Evolutionary conservation across 2,113 vertebrate genomes (phyloP).

Genomic region (Sebastes schlegelii): DNA sequence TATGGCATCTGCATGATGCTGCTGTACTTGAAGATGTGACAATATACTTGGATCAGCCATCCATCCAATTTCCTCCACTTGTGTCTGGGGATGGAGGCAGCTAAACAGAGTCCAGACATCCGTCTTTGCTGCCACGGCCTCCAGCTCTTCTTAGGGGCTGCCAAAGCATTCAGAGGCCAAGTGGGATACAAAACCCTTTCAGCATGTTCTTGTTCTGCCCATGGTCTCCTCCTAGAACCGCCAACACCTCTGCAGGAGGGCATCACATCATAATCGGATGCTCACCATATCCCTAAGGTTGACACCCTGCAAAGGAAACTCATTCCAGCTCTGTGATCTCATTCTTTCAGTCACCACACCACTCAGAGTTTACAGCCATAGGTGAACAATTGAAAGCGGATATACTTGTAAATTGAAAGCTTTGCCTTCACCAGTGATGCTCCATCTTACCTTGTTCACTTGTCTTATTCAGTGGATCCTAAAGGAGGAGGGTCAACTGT

Average conservation of each 20-base stretch:
- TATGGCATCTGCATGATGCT: not conserved
- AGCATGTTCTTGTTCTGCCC: not conserved
- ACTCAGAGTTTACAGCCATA: not conserved
- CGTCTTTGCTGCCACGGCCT: not conserved
- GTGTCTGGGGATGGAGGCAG: not conserved
- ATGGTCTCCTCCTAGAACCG: not conserved
- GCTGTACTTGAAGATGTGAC: not conserved
- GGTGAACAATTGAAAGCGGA: not conserved
- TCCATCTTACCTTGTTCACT: not conserved
- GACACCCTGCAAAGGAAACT: not conserved
- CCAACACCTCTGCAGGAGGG: not conserved
- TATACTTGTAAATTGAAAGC: not conserved
- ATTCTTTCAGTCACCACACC: not conserved
- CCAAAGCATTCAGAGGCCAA: not conserved
- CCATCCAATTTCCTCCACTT: not conserved
- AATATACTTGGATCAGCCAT: not conserved
- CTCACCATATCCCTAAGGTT: not conserved
- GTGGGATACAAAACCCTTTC: not conserved
- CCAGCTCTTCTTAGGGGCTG: not conserved
- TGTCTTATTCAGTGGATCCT: not conserved
- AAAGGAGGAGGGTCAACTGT: not conserved
- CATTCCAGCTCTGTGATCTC: not conserved
- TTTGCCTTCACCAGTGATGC: too few relatives aligned
- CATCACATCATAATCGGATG: not conserved
- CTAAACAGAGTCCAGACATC: not conserved